Evolutionary conservation across 2,888 invertebrate species (phyloP).

Genomic region (Epinotia demarniana): DNA sequence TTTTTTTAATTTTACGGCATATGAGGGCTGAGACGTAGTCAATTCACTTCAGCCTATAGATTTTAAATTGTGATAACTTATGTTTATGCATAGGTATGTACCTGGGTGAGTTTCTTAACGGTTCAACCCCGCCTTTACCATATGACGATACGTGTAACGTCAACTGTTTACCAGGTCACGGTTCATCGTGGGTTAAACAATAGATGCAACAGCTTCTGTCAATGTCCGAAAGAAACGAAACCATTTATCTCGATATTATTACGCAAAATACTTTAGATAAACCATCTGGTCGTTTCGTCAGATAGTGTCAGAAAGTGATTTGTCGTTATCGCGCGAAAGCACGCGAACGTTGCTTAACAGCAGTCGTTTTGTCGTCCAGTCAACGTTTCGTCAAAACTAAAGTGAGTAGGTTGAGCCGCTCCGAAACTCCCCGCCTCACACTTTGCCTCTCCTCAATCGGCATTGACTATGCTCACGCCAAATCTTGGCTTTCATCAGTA

Average conservation of each 20-base stretch:
- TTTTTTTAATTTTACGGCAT: constrained; percentile 65
- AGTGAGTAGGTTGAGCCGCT: background rate
- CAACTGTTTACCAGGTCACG: background rate
- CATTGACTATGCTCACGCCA: constrained; percentile 48
- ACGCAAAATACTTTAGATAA: background rate
- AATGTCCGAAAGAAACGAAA: too few species aligned
- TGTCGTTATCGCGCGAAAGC: background rate
- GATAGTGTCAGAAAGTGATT: background rate
- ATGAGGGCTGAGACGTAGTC: constrained; percentile 67
- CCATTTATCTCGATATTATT: too few species aligned
- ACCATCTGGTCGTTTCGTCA: background rate
- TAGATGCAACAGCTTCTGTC: background rate
- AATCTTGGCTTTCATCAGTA: constrained; percentile 78
- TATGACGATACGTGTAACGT: background rate
- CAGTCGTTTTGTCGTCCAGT: background rate
- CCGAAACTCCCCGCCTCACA: background rate
- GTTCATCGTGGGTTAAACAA: background rate
- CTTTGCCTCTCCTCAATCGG: constrained; percentile 23
- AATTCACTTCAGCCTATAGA: constrained; percentile 62
- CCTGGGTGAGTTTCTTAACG: constrained; percentile 1
- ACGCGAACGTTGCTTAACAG: background rate
- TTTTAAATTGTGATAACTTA: constrained; percentile 65
- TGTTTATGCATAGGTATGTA: constrained; percentile 48
- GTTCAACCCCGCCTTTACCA: constrained; percentile 1
- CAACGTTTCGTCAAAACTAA: background rate